phyloP scores from a whole-genome alignment of 2,113 vertebrate genomes.

The Eurystomus gularis region DNA sequence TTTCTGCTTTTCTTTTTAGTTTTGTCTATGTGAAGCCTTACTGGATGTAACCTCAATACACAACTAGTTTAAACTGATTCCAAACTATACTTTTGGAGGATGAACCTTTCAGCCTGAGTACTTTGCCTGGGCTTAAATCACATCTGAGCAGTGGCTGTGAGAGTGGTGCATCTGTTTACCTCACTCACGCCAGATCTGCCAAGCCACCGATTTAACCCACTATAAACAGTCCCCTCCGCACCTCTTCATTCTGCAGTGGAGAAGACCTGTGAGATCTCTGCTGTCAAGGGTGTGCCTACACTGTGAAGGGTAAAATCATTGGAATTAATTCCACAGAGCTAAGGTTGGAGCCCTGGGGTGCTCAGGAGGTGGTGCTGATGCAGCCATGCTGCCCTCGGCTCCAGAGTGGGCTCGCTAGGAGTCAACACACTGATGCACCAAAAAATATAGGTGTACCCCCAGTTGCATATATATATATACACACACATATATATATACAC shows the following conservation, averaged over 20 bases:
- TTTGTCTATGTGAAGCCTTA: neutral
- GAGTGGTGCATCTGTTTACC: neutral
- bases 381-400: neutral
- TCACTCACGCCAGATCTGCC: neutral
- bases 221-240: neutral
- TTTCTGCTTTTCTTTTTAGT: neutral
- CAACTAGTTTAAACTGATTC: neutral
- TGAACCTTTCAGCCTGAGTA: neutral
- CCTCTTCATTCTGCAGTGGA: neutral
- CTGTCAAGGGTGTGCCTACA: neutral
- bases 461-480: neutral
- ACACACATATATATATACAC: too few species aligned
- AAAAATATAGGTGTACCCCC: too few species aligned
- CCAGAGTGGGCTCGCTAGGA: accelerated
- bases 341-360: neutral
- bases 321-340: neutral
- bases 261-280: neutral
- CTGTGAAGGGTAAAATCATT: neutral
- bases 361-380: neutral
- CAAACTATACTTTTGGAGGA: neutral
- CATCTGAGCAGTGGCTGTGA: neutral
- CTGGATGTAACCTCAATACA: neutral
- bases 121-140: neutral
- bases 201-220: neutral
- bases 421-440: too few species aligned